Evolutionary conservation across 92 coral and sea anemone genomes (phyloP).

Genomic region (Zoanthus sansibaricus): DNA sequence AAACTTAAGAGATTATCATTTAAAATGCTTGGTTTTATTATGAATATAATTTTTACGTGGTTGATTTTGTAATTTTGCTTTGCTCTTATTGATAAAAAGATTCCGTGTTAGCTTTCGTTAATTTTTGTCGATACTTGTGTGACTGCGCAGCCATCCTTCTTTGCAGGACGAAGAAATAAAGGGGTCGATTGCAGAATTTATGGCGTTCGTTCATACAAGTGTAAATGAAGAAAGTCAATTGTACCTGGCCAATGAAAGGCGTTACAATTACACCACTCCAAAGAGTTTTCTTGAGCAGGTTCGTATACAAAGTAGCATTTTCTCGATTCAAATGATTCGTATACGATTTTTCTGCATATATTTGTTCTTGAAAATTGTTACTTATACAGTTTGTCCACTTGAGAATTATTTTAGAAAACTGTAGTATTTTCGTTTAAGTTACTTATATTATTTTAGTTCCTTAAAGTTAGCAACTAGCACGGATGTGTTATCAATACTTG

Average conservation of each 20-base stretch:
- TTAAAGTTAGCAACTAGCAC: no score
- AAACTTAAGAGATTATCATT: no score
- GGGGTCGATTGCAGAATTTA: constrained; percentile 92
- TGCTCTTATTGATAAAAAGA: neutral
- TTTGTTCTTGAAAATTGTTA: neutral
- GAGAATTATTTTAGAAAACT: no score
- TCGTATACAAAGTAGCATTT: neutral
- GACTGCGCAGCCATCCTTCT: neutral
- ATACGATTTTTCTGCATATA: neutral
- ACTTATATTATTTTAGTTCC: no score
- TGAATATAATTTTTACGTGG: no score
- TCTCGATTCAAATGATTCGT: no score
- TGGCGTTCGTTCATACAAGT: constrained; percentile 97
- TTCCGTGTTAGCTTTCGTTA: neutral
- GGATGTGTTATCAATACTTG: no score
- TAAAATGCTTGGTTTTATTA: no score
- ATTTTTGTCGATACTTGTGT: neutral
- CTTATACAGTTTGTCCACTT: no score
- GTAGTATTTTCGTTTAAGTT: no score
- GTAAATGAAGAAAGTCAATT: constrained; percentile 95
- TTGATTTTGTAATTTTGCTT: no score
- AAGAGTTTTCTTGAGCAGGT: constrained; percentile 99
- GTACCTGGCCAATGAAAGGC: constrained; percentile 94
- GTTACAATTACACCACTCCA: constrained; percentile 99
- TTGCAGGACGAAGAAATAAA: constrained; percentile 79